Conservation (phyloP, 2,797 vertebrate genomes). For the Tachyglossus aculeatus region DNA sequence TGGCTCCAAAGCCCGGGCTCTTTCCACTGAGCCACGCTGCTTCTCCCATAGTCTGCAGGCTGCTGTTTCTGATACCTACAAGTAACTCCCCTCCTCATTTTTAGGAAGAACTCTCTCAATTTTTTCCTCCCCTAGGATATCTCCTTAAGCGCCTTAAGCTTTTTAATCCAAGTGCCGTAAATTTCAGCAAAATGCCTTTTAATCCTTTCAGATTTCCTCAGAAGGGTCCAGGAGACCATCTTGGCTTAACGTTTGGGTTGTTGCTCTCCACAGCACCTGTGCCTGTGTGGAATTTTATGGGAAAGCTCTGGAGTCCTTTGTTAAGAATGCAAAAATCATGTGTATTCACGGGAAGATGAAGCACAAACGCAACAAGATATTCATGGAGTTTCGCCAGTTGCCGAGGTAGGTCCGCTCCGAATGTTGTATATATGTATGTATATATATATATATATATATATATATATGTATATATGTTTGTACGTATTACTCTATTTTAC, state of each 20-base stretch:
- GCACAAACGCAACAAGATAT: conserved; percentile 90
- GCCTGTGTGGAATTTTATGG: conserved; percentile 96
- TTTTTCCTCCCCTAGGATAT: not conserved
- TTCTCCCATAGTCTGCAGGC: no score
- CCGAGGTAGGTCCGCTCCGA: conserved; percentile 77
- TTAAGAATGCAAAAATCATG: conserved; percentile 81
- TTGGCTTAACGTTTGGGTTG: not conserved
- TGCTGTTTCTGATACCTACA: not conserved
- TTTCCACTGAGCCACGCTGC: no score
- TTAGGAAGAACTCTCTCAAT: no score
- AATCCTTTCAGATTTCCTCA: not conserved
- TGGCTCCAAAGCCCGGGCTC: no score
- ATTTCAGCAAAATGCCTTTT: not conserved
- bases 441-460: no score
- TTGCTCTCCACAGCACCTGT: conserved; percentile 81
- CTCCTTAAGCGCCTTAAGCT: no score
- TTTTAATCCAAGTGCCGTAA: not conserved
- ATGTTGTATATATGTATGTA: no score
- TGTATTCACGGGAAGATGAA: conserved; percentile 98
- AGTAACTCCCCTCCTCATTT: not conserved
- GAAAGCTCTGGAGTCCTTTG: conserved; percentile 84
- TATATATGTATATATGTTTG: no score
- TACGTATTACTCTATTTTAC: no score
- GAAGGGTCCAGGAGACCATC: not conserved
- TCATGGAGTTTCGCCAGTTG: conserved; percentile 84